Conservation (phyloP, 2,888 invertebrate species). For the Boloria euphrosyne region DNA sequence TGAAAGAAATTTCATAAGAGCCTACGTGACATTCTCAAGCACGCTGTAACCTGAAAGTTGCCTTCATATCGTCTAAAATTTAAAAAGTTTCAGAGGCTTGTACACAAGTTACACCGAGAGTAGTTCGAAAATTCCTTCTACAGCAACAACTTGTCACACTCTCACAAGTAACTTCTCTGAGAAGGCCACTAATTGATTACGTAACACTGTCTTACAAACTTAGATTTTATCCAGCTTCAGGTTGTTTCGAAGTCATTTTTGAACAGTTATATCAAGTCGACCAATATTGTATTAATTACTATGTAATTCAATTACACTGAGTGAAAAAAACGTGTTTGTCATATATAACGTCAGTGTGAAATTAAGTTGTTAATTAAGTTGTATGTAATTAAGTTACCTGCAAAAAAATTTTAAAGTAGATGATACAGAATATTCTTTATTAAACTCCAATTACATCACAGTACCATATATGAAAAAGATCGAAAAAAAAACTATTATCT, state of each 20-base stretch:
- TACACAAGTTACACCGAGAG: slow-evolving; percentile 20
- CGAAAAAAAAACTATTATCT: no score
- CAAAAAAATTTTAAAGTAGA: no score
- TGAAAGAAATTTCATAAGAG: no score
- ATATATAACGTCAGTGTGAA: no score
- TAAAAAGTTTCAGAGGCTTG: slow-evolving; percentile 9
- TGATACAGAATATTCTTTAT: no score
- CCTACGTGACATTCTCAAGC: not conserved
- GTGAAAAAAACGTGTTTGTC: no score
- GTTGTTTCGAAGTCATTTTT: not conserved
- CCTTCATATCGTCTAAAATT: slow-evolving; percentile 6
- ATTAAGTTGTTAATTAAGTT: no score
- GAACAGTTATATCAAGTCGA: not conserved
- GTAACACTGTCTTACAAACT: slow-evolving; percentile 12
- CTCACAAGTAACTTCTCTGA: slow-evolving; percentile 18
- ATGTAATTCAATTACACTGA: no score
- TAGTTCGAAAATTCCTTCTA: slow-evolving; percentile 26
- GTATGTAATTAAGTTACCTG: no score
- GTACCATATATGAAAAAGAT: no score
- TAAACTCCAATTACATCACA: no score
- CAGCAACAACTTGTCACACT: slow-evolving; percentile 26
- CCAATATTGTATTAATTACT: not conserved
- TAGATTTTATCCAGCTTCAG: not conserved
- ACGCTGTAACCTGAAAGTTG: not conserved
- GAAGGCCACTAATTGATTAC: slow-evolving; percentile 31